A percentile compares a stretch with the other conserved stretches of the same genome.
phyloP scores from a whole-genome alignment of 53 echinoderm and acorn worm species.

The Temnopleurus reevesii region DNA sequence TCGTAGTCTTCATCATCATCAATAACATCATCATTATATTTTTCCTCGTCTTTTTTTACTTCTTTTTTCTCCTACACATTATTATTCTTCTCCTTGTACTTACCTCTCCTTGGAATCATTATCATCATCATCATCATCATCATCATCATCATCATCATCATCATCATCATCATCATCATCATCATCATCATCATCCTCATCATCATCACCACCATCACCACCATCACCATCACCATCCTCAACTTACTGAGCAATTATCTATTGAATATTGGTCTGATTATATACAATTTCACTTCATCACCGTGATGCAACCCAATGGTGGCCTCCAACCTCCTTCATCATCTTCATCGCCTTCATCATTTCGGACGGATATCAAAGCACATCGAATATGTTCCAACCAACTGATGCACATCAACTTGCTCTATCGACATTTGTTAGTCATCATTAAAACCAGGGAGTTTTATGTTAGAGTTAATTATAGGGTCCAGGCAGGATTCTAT shows the following conservation, averaged over 20 bases:
- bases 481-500: too few species aligned
- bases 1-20: too few species aligned
- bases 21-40: too few species aligned
- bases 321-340: conserved; percentile 9
- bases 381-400: background rate
- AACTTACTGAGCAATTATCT: too few species aligned
- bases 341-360: conserved; percentile 1
- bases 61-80: too few species aligned
- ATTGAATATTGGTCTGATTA: too few species aligned
- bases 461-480: too few species aligned
- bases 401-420: conserved; percentile 3
- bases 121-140: conserved; percentile 21
- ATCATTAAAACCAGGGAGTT: too few species aligned
- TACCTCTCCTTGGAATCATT: too few species aligned
- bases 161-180: conserved; percentile 40
- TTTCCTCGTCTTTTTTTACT: too few species aligned
- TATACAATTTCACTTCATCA: too few species aligned
- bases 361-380: background rate
- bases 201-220: conserved; percentile 4
- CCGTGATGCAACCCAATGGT: background rate
- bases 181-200: too few species aligned
- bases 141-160: conserved; percentile 34
- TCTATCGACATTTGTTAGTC: conserved; percentile 6
- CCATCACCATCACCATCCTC: background rate
- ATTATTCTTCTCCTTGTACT: background rate